Conservation (phyloP, 2,113 vertebrate species). For the Sorex fumeus region DNA sequence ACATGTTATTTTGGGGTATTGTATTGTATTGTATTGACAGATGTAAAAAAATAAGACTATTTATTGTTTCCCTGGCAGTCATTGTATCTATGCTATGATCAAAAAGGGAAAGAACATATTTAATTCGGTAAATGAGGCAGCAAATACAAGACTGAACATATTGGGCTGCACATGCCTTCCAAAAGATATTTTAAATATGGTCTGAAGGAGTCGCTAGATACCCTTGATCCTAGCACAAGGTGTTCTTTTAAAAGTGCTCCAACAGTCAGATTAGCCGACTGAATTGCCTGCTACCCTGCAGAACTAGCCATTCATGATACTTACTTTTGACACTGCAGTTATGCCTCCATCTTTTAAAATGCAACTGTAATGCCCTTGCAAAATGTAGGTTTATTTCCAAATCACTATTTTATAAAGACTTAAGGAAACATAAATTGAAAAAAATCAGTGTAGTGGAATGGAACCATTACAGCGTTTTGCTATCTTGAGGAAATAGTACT, state of each 20-base stretch:
- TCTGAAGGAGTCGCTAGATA: constrained; percentile 93
- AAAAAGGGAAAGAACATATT: constrained; percentile 71
- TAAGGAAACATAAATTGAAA: constrained; percentile 78
- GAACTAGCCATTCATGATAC: constrained; percentile 90
- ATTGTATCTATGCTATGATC: constrained; percentile 71
- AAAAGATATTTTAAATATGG: constrained; percentile 85
- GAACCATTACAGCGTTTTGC: constrained; percentile 74
- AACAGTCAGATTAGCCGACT: constrained; percentile 87
- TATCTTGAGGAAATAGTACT: constrained; percentile 46
- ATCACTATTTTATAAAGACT: constrained; percentile 79
- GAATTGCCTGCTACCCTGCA: constrained; percentile 89
- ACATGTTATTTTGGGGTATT: constrained; percentile 27
- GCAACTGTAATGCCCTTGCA: constrained; percentile 80
- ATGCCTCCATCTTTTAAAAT: constrained; percentile 87
- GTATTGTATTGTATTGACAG: constrained; percentile 54
- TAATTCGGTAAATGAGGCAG: constrained; percentile 78
- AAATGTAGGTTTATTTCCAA: constrained; percentile 82
- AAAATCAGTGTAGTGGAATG: constrained; percentile 71
- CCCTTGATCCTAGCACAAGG: constrained; percentile 88
- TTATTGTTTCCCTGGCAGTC: constrained; percentile 20
- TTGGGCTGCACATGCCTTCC: constrained; percentile 71
- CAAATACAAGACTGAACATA: constrained; percentile 76
- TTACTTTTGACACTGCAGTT: constrained; percentile 91
- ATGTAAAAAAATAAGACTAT: constrained; percentile 58
- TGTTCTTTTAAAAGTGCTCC: constrained; percentile 87